A percentile compares a stretch with the other conserved stretches of the same genome.
These are phyloP conservation scores for Drosophila putrida DNA, from an alignment of 2,888 invertebrate genomes.

Conservation along the genomic window DNA sequence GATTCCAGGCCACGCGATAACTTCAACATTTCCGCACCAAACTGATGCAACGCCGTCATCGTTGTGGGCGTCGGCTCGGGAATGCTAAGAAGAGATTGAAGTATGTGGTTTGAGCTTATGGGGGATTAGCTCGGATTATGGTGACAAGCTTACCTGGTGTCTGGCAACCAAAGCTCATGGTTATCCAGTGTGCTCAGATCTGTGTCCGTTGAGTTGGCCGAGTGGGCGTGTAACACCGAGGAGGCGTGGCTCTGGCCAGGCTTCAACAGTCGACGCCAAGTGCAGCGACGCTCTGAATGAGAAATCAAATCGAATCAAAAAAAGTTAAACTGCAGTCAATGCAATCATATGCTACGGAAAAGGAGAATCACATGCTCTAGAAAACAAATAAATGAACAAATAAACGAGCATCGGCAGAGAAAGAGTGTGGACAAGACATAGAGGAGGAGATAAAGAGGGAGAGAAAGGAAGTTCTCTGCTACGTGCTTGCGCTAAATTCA, in stretches of 20 bases:
- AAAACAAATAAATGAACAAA: constrained; percentile 63
- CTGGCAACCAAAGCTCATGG: constrained; percentile 93
- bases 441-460: no score
- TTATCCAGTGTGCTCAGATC: constrained; percentile 93
- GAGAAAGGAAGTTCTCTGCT: constrained; percentile 17
- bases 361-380: constrained; percentile 32
- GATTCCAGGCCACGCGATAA: constrained; percentile 93
- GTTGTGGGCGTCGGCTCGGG: constrained; percentile 92
- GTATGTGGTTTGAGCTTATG: background rate
- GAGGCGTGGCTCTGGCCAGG: constrained; percentile 76
- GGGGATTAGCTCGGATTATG: background rate
- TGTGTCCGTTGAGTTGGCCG: constrained; percentile 93
- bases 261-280: constrained; percentile 91
- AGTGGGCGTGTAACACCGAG: constrained; percentile 89
- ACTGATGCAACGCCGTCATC: constrained; percentile 94
- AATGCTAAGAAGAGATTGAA: constrained; percentile 78
- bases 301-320: constrained; percentile 21
- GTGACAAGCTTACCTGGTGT: constrained; percentile 86
- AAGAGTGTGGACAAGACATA: background rate
- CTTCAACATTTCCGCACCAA: constrained; percentile 94
- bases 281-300: constrained; percentile 89
- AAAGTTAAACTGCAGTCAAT: constrained; percentile 27
- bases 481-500: constrained; percentile 68
- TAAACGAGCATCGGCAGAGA: constrained; percentile 26
- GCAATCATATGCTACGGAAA: constrained; percentile 20